These are phyloP conservation scores for Tarsius wallacei DNA, from an alignment of 2,797 vertebrate species.

Conservation along the genomic window DNA sequence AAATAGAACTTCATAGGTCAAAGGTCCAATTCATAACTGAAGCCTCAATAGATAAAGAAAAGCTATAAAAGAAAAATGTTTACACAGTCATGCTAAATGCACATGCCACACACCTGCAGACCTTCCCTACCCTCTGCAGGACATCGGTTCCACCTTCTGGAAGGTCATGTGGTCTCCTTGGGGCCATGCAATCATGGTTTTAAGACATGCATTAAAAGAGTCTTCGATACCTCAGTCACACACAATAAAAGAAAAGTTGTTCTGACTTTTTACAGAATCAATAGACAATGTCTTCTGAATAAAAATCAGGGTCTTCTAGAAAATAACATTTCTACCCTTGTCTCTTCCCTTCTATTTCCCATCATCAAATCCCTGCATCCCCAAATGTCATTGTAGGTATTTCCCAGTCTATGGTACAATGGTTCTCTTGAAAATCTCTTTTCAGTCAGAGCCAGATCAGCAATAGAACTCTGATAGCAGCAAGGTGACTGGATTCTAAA, in stretches of 20 bases:
- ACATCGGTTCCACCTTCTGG: neutral
- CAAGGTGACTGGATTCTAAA: neutral
- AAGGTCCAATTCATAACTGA: neutral
- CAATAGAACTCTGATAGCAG: neutral
- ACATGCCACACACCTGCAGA: too few relatives aligned
- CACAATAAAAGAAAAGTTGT: slow-evolving; percentile 29
- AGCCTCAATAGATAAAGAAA: slow-evolving; percentile 13
- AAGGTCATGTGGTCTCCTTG: neutral
- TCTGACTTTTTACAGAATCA: slow-evolving; percentile 64
- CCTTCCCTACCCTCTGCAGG: neutral
- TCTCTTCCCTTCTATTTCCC: neutral
- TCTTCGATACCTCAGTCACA: slow-evolving; percentile 24
- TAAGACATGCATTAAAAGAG: slow-evolving; percentile 17
- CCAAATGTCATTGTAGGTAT: neutral
- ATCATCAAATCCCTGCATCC: neutral
- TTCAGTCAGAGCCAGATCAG: neutral
- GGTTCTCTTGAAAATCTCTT: neutral
- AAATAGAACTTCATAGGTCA: neutral
- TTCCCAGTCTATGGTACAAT: neutral
- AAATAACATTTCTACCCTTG: neutral
- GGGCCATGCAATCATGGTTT: neutral
- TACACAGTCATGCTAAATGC: neutral
- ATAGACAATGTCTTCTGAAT: slow-evolving; percentile 63
- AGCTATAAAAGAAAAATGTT: neutral
- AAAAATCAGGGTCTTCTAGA: slow-evolving; percentile 3